Percentiles rank a stretch among this genome's conserved stretches.
Evolutionary conservation across 2,797 vertebrate species (phyloP).

Genomic region (Mycteria americana): DNA sequence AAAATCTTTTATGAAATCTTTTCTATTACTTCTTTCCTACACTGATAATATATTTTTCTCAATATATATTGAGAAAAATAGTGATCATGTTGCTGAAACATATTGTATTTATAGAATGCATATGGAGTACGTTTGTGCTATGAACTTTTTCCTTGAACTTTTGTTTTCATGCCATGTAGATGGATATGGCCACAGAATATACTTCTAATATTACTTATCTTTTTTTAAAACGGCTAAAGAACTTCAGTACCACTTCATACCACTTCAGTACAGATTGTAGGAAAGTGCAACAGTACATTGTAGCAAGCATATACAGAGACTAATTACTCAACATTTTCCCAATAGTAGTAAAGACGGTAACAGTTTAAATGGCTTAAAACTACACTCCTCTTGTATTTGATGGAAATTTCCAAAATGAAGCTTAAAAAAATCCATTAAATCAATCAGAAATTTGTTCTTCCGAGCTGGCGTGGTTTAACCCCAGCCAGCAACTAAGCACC

Average conservation of each 20-base stretch:
- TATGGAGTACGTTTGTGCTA: rapidly evolving
- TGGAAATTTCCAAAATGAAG: not conserved
- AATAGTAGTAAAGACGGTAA: not conserved
- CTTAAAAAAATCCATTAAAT: not conserved
- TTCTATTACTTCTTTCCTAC: not conserved
- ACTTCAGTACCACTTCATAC: not conserved
- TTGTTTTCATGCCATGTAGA: not conserved
- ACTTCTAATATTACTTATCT: not conserved
- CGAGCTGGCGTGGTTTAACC: not conserved
- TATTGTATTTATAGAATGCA: not conserved
- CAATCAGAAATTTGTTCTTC: not conserved
- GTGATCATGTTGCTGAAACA: not conserved
- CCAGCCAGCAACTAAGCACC: no score
- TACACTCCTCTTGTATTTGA: not conserved
- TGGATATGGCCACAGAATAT: not conserved
- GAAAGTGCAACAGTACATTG: not conserved
- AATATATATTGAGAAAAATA: not conserved
- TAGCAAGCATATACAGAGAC: not conserved
- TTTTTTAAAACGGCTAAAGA: not conserved
- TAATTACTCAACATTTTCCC: not conserved
- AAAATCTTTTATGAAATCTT: not conserved
- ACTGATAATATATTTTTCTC: no score
- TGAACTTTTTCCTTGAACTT: not conserved
- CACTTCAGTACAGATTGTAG: not conserved
- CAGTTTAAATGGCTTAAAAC: not conserved